Evolutionary conservation across 2,113 vertebrate species (phyloP), one percentile per base, ranked within the genome.

Genomic region (Tenebrosternarchus preto): DNA sequence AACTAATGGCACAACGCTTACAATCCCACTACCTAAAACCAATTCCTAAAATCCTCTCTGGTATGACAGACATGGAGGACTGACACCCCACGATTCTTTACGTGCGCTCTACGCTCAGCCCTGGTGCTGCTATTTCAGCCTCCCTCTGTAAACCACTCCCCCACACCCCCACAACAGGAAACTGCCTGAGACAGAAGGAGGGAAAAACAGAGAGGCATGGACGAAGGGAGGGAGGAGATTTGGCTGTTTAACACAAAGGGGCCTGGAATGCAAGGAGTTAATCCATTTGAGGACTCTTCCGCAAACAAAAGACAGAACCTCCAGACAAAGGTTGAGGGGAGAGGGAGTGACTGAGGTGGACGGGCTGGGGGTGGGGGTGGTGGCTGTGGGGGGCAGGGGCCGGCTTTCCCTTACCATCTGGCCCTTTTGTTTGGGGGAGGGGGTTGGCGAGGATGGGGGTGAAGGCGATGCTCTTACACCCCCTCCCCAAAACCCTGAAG

Each of bases 201-300:
- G 81, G 84, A 83, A 64, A 53, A 81, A 86, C 87, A 84, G 61
- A 77, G 77, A 78, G 70, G 82, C 85, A 61, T 77, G 83, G 80
- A 29, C 80, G 56, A 77, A 73, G 85, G 64, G 36, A 16, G 69
- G 31, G 27, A 69, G 59, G 84, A 89, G 89, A 89, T 91, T 91
- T 90, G 91, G 88, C 88, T 92, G 91, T 91, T 91, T 92, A 92
- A 92, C 91, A 93, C 92, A 93, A 93, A 92, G 91, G 88, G 88
- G 86, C 78, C 87, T 87, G 90, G 90, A 91, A 93, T 92, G 92
- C 88, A 92, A 93, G 89, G 93, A 92, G 92, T 93, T 93, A 93
- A 93, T 93, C 92, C 91, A 33, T 92, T 89, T 78, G 85, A 89
- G 88, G 89, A 86, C 91, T 90, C 91, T 92, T 91, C 91, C 89